Evolutionary conservation across 2,113 vertebrate genomes (phyloP).

Genomic region (Corapipo altera): DNA sequence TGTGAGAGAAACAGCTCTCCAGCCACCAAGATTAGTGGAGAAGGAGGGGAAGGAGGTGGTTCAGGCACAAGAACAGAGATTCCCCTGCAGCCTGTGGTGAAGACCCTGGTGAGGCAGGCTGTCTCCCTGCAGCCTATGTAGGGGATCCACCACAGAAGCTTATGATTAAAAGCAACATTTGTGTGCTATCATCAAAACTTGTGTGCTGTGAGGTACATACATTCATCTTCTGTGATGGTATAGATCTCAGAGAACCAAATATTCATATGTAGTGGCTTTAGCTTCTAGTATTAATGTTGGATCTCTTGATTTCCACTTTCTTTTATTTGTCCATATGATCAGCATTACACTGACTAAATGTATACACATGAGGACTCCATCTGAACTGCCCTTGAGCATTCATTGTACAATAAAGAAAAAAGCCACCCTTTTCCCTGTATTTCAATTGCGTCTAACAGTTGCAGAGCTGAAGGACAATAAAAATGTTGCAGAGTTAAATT

Average conservation of each 20-base stretch:
- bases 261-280: not conserved
- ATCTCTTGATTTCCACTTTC: not conserved
- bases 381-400: not conserved
- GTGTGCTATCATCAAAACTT: not conserved
- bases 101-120: not conserved
- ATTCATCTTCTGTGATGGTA: not conserved
- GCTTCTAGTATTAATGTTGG: not conserved
- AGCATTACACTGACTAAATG: not conserved
- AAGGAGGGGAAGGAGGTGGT: not conserved
- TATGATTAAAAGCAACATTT: not conserved
- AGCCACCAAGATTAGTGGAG: not conserved
- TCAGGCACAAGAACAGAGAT: not conserved
- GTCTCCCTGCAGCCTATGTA: not conserved
- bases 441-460: not conserved
- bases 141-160: not conserved
- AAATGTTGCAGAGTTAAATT: not conserved
- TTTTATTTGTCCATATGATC: not conserved
- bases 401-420: not conserved
- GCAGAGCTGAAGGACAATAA: not conserved
- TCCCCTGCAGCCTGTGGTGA: not conserved
- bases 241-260: not conserved
- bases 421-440: not conserved
- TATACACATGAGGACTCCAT: not conserved
- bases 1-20: not conserved
- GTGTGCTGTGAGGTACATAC: not conserved